Base-by-base conservation (phyloP, 2,797 vertebrate genomes). In the Hafferia zeledoni region DNA sequence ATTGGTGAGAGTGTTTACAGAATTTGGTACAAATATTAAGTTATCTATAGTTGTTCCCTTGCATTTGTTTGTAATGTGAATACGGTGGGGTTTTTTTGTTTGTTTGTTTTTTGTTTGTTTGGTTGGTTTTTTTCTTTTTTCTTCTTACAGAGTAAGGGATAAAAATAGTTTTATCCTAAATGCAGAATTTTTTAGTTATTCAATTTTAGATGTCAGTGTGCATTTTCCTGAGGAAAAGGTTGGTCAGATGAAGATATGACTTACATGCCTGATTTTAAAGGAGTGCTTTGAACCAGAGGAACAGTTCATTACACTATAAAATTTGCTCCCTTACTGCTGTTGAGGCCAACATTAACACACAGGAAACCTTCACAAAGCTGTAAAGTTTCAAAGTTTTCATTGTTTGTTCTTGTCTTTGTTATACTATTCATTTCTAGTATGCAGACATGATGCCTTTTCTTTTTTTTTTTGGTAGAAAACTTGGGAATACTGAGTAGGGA, bases 401-500 rank as follows among this genome's bases (percentile, higher is more conserved):
- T 82, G 15, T 23, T 57, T 79, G 4, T 31, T 53, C 61, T 78
- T 79, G 13, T 52, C 28, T 55, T 0, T 31, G 6, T 25, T 65
- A 55, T 33, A 17, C 6, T 13, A 60, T 13, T 79, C 59, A 72
- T 72, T 57, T 85, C 17, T 76, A 59, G 30, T 6, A 28, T 31
- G 19, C 13, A 79, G 39, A 2, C 5, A 7, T 6, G 3, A 11
- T 28, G 25, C 0, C 2, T 5, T 63, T 2, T 44, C 10, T 39
- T 43, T 43, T 41, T 17, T 17, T 7, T 80, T 72, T n/a, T 56
- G 5, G 6, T n/a, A 53, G 63, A 76, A 89, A 72, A 14, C 11
- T 79, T 55, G 11, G 22, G 22, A 61, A 44, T 24, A 17, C 5
- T 52, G 61, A 25, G 23, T 7, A 63, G n/a, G 12, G n/a, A 76